Evolutionary conservation across 1,140 invertebrate species (phyloP).

Genomic region (Magallana gigas): DNA sequence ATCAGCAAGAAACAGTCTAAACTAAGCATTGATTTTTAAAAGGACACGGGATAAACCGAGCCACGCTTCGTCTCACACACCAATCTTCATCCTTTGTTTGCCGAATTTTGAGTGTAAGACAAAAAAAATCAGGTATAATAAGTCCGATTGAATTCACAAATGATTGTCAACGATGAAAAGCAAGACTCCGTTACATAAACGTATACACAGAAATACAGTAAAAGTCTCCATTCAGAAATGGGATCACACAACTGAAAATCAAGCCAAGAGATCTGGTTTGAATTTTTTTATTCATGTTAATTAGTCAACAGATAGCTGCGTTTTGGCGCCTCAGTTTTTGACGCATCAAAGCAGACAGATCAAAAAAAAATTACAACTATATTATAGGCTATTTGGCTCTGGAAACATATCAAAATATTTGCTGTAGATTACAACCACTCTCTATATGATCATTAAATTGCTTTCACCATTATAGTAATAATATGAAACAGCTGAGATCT

Average conservation of each 20-base stretch:
- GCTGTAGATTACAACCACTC: background rate
- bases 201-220: background rate
- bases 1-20: background rate
- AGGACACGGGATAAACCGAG: background rate
- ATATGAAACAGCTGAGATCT: background rate
- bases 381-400: constrained; percentile 15
- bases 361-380: background rate
- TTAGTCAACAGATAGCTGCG: background rate
- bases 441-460: background rate
- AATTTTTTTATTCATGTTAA: background rate
- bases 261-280: background rate
- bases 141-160: background rate
- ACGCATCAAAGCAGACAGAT: background rate
- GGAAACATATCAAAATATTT: background rate
- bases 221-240: too few species aligned
- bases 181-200: background rate
- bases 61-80: background rate
- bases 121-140: background rate
- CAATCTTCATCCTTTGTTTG: constrained; percentile 33
- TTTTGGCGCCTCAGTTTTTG: background rate
- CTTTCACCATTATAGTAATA: background rate
- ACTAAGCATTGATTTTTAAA: constrained; percentile 12
- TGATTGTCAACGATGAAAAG: background rate
- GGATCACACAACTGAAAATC: too few species aligned
- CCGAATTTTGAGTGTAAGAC: background rate